A percentile compares a stretch with the other conserved stretches of the same genome.
Evolutionary conservation across 1,140 invertebrate genomes (phyloP).

Genomic region (Harpegnathos saltator): DNA sequence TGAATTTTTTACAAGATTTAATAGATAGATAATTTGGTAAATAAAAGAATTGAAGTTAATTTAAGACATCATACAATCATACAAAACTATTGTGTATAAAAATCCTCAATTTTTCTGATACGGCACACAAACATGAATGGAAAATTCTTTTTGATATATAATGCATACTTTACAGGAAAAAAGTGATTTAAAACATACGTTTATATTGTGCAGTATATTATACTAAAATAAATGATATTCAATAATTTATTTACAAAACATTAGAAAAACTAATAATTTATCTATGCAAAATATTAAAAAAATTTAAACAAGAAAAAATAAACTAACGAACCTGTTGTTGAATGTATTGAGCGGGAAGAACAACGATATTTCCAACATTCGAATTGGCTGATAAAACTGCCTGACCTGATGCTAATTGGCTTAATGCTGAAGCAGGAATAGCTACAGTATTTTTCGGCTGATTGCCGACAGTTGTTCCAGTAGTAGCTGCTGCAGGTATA

Average conservation of each 20-base stretch:
- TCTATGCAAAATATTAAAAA: too few relatives aligned
- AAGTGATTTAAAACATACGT: too few relatives aligned
- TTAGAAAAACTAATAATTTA: too few relatives aligned
- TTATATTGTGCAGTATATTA: not conserved
- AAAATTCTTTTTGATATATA: too few relatives aligned
- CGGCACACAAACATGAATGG: too few relatives aligned
- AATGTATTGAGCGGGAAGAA: slow-evolving; percentile 88
- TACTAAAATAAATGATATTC: slow-evolving; percentile 11
- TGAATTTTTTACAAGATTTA: not conserved
- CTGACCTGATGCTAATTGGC: slow-evolving; percentile 86
- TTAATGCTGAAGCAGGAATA: slow-evolving; percentile 84
- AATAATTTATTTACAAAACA: too few relatives aligned
- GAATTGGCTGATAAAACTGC: slow-evolving; percentile 86
- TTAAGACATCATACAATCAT: too few relatives aligned
- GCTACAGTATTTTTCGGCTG: slow-evolving; percentile 82
- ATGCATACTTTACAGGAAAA: too few relatives aligned
- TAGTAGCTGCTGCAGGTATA: slow-evolving; percentile 82
- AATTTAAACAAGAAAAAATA: not conserved
- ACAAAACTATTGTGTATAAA: too few relatives aligned
- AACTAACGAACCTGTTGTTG: slow-evolving; percentile 77
- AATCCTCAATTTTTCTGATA: too few relatives aligned
- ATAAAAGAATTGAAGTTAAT: too few relatives aligned
- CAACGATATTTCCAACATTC: slow-evolving; percentile 86
- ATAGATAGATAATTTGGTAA: not conserved
- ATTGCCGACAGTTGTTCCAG: slow-evolving; percentile 76